Evolutionary conservation across 2,888 invertebrate genomes (phyloP).

Genomic region (Xylophagus ater): DNA sequence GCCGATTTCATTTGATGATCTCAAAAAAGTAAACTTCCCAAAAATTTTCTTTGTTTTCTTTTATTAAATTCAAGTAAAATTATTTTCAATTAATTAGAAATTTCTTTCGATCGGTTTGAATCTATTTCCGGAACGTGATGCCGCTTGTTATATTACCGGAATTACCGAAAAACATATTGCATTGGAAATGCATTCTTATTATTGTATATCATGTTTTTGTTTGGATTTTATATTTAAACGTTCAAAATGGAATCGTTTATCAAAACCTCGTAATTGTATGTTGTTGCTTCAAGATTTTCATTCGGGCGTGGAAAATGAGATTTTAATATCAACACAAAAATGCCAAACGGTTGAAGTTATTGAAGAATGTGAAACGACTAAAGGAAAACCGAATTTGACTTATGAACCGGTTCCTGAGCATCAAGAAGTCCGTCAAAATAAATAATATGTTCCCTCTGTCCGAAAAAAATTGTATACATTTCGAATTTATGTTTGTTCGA

Average conservation of each 20-base stretch:
- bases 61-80: too few species aligned
- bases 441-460: too few species aligned
- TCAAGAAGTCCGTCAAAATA: conserved; percentile 1
- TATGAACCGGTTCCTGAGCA: conserved; percentile 1
- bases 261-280: conserved; percentile 1
- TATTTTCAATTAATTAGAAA: too few species aligned
- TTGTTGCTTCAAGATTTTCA: not conserved
- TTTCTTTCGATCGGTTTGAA: conserved; percentile 3
- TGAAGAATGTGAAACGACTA: conserved; percentile 2
- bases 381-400: not conserved
- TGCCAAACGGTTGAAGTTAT: not conserved
- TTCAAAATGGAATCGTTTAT: conserved; percentile 1
- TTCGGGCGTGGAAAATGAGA: too few species aligned
- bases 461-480: too few species aligned
- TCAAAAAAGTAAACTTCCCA: too few species aligned
- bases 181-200: conserved; percentile 3
- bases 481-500: too few species aligned
- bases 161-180: conserved; percentile 5
- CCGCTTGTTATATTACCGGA: not conserved
- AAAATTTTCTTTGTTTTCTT: too few species aligned
- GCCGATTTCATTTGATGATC: too few species aligned
- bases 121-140: conserved; percentile 6
- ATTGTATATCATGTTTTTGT: conserved; percentile 3
- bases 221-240: not conserved
- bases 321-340: conserved; percentile 1